Base-by-base conservation (phyloP, 2,797 vertebrate genomes). In the Tragelaphus eurycerus region DNA sequence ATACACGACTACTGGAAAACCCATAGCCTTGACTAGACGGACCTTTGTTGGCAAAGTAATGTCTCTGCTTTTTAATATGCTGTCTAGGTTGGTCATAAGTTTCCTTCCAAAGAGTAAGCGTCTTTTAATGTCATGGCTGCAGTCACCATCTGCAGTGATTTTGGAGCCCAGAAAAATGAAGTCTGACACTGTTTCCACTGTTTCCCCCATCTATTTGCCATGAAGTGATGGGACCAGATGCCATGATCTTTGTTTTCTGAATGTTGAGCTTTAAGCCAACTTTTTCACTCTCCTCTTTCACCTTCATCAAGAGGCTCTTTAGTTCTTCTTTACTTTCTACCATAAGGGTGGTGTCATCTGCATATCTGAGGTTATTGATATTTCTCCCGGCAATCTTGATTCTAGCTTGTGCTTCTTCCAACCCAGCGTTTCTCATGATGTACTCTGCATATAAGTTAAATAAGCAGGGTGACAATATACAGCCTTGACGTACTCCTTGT, bases 31-130 rank as follows among this genome's bases (percentile, higher is more conserved):
- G 64, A 71, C n/a, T 71, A 64, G n/a, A 71, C 0, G 4, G n/a
- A 71, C 5, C n/a, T 71, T 34, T 34, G 17, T 67, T 38, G 64
- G 64, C n/a, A 38, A 71, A 38, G 19, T 71, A 34, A 38, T 71
- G 64, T 38, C n/a, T 71, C 64, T 34, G 64, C 17, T 71, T 71
- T 71, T 71, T 0, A 71, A 21, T 38, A 38, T 71, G n/a, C n/a
- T 71, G 0, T 12, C 17, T 38, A 12, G 64, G 64, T 71, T 38
- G 64, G 4, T 38, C 64, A 38, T 67, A 67, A 34, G 16, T 67
- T 71, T 71, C 2, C 64, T 38, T 71, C 4, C 64, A 71, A 12
- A 19, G 2, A 38, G 9, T 23, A 71, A 6, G n/a, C 0, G 0
- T 71, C 4, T 67, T 67, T 67, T 67, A 21, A 34, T 67, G 34